These are phyloP conservation scores for Struthio camelus DNA, from an alignment of 2,113 vertebrate genomes.

Conservation along the genomic window DNA sequence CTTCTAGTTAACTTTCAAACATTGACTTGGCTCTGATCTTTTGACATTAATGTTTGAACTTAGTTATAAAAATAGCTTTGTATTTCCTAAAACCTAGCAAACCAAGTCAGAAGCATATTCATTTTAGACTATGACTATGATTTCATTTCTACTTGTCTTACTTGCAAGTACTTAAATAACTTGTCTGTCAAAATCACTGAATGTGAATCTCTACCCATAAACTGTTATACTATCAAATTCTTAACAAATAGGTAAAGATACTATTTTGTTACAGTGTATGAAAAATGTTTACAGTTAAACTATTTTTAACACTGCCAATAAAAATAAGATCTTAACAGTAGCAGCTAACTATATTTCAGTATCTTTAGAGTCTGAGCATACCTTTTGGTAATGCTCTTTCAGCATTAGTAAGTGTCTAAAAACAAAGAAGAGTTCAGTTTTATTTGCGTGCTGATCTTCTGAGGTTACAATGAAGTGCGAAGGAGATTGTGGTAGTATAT, in stretches of 20 bases:
- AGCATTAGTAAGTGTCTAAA: background rate
- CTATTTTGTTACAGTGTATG: background rate
- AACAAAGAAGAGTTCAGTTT: background rate
- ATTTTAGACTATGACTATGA: background rate
- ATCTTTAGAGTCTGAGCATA: background rate
- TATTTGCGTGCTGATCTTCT: background rate
- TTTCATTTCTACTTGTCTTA: conserved; percentile 6
- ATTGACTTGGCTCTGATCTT: background rate
- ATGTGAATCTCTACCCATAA: background rate
- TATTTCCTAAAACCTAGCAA: background rate
- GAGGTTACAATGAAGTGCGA: background rate
- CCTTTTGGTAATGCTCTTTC: background rate
- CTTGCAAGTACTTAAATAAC: background rate
- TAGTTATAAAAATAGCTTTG: background rate
- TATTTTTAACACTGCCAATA: background rate
- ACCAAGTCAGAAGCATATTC: background rate
- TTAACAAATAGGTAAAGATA: background rate
- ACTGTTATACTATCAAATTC: background rate
- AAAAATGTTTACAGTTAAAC: background rate
- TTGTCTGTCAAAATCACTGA: background rate
- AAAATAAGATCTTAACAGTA: background rate
- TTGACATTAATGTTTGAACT: background rate
- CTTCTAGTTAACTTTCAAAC: background rate
- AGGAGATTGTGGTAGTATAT: background rate
- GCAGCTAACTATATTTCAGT: background rate